phyloP scores from a whole-genome alignment of 1,140 invertebrate species.

The Drosophila nebulosa region DNA sequence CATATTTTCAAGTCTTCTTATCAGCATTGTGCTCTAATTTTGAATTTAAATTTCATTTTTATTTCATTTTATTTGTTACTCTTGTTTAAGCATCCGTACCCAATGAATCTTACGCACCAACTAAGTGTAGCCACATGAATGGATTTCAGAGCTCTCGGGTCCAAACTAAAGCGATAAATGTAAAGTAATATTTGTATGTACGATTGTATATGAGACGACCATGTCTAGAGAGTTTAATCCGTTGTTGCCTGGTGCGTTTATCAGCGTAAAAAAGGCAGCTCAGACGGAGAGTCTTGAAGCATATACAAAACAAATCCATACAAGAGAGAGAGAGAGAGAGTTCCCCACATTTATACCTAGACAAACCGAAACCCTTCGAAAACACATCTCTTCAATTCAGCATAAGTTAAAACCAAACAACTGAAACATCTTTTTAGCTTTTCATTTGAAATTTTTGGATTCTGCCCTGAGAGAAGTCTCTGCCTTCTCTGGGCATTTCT shows the following conservation, averaged over 20 bases:
- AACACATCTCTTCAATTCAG: too few relatives aligned
- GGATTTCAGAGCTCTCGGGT: conserved; percentile 40
- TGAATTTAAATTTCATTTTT: conserved; percentile 18
- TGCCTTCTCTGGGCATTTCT: not conserved
- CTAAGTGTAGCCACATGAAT: conserved; percentile 50
- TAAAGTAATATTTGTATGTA: conserved; percentile 1
- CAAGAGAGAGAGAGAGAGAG: too few relatives aligned
- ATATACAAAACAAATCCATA: too few relatives aligned
- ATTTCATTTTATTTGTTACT: conserved; percentile 27
- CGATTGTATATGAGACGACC: not conserved
- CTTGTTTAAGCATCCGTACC: conserved; percentile 43
- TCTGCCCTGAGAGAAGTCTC: conserved; percentile 2
- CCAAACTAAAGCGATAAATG: conserved; percentile 45
- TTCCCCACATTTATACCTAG: too few relatives aligned
- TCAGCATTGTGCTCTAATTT: conserved; percentile 39
- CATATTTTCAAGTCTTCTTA: not conserved
- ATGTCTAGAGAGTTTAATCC: conserved; percentile 42
- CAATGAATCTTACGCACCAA: conserved; percentile 69
- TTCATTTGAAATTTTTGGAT: not conserved
- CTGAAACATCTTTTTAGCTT: not conserved
- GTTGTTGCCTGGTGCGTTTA: conserved; percentile 68
- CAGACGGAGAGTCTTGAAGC: too few relatives aligned
- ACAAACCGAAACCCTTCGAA: too few relatives aligned
- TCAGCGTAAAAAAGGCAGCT: conserved; percentile 46
- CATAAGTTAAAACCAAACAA: too few relatives aligned